Conservation (phyloP, 2,888 invertebrate species). For the Hydriomena furcata region DNA sequence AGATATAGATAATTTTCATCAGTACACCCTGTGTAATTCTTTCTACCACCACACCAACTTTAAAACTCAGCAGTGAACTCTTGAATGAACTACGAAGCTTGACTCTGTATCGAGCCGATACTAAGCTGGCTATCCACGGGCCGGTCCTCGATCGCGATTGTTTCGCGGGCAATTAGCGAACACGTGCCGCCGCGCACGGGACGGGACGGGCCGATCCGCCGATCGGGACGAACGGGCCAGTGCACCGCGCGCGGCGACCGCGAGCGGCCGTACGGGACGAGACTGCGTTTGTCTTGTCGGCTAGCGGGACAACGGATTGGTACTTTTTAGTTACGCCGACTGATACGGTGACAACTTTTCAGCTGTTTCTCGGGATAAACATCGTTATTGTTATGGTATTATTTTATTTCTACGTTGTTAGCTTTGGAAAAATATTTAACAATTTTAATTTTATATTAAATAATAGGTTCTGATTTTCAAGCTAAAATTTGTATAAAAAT, state of each 20-base stretch:
- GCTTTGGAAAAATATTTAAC: no score
- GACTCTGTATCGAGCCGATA: background rate
- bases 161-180: constrained; percentile 82
- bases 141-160: constrained; percentile 64
- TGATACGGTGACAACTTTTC: constrained; percentile 5
- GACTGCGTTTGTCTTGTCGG: constrained; percentile 5
- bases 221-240: constrained; percentile 46
- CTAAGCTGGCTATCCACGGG: constrained; percentile 52
- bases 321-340: constrained; percentile 41
- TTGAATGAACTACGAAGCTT: no score
- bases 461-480: no score
- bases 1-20: no score
- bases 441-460: no score
- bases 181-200: constrained; percentile 63
- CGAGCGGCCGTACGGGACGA: constrained; percentile 63
- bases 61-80: no score
- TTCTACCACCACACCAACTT: no score
- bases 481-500: no score
- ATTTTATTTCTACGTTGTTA: background rate
- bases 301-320: constrained; percentile 41
- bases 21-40: no score
- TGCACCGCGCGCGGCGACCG: constrained; percentile 76
- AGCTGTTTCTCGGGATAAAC: background rate
- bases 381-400: background rate
- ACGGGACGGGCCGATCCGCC: constrained; percentile 59